Conservation (phyloP, 2,113 vertebrate genomes). For the Acrocephalus arundinaceus region DNA sequence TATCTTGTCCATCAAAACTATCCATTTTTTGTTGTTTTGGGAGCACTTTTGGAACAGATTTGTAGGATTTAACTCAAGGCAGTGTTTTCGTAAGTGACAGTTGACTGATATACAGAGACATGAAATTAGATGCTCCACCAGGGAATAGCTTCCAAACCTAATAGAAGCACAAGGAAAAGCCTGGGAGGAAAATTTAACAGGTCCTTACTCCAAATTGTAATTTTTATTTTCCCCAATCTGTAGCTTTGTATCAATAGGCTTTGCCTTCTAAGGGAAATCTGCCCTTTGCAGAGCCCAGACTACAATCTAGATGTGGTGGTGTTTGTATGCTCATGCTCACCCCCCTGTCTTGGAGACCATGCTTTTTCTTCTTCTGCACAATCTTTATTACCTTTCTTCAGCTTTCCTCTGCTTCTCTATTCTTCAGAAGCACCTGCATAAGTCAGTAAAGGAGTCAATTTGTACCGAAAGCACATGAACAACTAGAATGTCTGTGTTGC, state of each 20-base stretch:
- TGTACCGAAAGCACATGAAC: not conserved
- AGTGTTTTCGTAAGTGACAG: not conserved
- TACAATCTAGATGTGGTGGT: not conserved
- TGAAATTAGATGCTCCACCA: not conserved
- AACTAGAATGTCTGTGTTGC: not conserved
- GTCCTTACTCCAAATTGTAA: not conserved
- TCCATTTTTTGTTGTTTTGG: not conserved
- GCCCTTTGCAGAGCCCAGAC: not conserved
- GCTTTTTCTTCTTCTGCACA: not conserved
- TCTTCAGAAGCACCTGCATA: not conserved
- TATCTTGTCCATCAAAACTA: not conserved
- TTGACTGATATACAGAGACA: not conserved
- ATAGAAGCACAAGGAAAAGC: not conserved
- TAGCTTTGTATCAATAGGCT: not conserved
- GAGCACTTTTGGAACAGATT: not conserved
- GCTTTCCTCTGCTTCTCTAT: not conserved
- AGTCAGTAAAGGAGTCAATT: not conserved
- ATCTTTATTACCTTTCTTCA: not conserved
- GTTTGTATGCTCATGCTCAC: not conserved
- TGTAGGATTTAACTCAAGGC: not conserved
- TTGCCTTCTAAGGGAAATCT: not conserved
- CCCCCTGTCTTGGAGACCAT: not conserved
- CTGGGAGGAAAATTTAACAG: constrained; percentile 11
- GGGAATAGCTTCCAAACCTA: not conserved
- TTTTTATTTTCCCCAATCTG: not conserved